phyloP scores from a whole-genome alignment of 2,797 vertebrate species.

The Echeneis naucrates region DNA sequence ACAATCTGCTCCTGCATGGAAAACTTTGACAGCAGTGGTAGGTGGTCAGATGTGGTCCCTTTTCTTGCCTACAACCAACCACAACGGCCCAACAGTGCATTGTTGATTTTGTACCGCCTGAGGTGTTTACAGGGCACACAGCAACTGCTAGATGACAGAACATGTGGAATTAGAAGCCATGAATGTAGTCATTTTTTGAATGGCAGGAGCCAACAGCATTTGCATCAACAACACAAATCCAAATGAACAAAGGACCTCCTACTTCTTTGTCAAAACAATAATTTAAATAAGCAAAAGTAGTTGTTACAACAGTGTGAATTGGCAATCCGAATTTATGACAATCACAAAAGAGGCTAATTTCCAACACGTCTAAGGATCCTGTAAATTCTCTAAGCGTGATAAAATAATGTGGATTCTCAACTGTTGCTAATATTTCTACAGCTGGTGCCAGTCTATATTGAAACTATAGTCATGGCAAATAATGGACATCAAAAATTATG shows the following conservation, averaged over 20 bases:
- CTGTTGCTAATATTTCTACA: neutral
- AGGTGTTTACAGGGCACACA: constrained; percentile 28
- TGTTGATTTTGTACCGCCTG: constrained; percentile 5
- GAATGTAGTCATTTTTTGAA: constrained; percentile 2
- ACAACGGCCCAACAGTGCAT: neutral
- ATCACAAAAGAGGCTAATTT: constrained; percentile 10
- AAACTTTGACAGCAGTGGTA: neutral
- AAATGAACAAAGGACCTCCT: constrained; percentile 5
- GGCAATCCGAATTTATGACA: neutral
- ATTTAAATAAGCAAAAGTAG: constrained; percentile 13
- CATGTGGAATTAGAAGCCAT: constrained; percentile 14
- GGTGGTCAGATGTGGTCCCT: constrained; percentile 7
- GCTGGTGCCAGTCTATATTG: neutral
- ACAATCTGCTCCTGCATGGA: neutral
- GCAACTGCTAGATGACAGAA: constrained; percentile 19
- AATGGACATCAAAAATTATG: neutral
- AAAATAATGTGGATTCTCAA: neutral
- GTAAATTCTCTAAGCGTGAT: neutral
- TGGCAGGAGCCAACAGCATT: constrained; percentile 34
- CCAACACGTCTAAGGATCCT: neutral
- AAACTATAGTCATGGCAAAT: neutral
- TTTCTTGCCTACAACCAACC: constrained; percentile 11
- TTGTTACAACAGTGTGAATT: neutral
- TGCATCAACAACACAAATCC: constrained; percentile 12
- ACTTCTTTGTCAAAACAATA: neutral